A percentile compares a stretch with the other conserved stretches of the same genome.
phyloP scores from a whole-genome alignment of 2,797 vertebrate species.

The Melanotaenia boesemani region DNA sequence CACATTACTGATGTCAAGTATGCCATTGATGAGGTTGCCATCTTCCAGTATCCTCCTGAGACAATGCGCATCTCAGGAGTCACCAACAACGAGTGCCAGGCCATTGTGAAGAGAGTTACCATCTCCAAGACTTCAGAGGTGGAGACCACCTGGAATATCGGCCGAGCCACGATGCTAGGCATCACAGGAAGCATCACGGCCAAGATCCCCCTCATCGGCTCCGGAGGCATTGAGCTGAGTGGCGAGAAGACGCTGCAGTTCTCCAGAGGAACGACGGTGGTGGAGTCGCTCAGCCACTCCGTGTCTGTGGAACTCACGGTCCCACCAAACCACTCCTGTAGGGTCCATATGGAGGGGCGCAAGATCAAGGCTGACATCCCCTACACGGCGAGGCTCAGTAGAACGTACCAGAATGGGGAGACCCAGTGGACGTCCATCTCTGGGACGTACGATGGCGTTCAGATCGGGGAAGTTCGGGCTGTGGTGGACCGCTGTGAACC shows the following conservation, averaged over 20 bases:
- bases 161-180: constrained; percentile 80
- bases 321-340: constrained; percentile 80
- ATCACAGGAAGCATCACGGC: constrained; percentile 79
- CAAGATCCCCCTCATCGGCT: constrained; percentile 80
- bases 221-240: constrained; percentile 69
- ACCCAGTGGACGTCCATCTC: constrained; percentile 81
- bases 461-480: constrained; percentile 82
- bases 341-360: constrained; percentile 82
- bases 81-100: constrained; percentile 82
- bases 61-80: constrained; percentile 81
- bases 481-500: constrained; percentile 82
- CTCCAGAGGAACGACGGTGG: constrained; percentile 73
- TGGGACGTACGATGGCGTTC: constrained; percentile 80
- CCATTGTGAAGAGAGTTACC: constrained; percentile 75
- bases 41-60: constrained; percentile 81
- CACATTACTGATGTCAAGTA: constrained; percentile 79
- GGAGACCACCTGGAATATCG: constrained; percentile 83
- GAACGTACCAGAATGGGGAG: constrained; percentile 81
- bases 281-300: constrained; percentile 77
- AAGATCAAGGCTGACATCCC: constrained; percentile 82
- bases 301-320: constrained; percentile 77
- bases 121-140: constrained; percentile 79
- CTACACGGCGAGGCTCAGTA: constrained; percentile 79
- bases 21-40: constrained; percentile 71
- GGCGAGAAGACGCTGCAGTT: constrained; percentile 80